Evolutionary conservation across 1,140 invertebrate genomes (phyloP).

Genomic region (Zaprionus kolodkinae): DNA sequence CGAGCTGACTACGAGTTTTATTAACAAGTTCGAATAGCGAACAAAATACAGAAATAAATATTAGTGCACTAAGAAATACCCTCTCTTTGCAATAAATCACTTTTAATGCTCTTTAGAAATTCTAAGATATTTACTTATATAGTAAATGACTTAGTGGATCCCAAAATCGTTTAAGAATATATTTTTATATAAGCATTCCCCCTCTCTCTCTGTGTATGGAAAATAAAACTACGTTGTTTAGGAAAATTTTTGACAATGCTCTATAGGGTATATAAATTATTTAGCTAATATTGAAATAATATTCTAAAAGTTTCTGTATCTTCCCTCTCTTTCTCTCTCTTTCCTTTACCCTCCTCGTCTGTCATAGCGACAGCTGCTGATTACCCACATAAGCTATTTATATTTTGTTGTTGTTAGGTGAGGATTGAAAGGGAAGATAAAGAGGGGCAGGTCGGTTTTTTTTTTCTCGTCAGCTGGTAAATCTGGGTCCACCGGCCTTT

Average conservation of each 20-base stretch:
- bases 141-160: background rate
- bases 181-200: background rate
- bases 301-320: conserved; percentile 12
- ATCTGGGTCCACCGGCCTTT: conserved; percentile 54
- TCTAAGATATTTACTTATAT: background rate
- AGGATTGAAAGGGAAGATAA: conserved; percentile 11
- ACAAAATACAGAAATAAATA: background rate
- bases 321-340: too few species aligned
- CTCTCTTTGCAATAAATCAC: conserved; percentile 1
- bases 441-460: conserved; percentile 18
- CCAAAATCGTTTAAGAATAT: background rate
- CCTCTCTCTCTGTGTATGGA: too few species aligned
- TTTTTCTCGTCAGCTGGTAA: conserved; percentile 43
- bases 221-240: background rate
- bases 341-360: background rate
- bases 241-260: background rate
- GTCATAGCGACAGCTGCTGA: conserved; percentile 26
- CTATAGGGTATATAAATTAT: conserved; percentile 16
- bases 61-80: conserved; percentile 3
- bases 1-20: conserved; percentile 4
- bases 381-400: conserved; percentile 35
- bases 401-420: conserved; percentile 22
- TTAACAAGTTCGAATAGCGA: background rate
- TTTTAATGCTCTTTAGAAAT: background rate
- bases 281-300: conserved; percentile 18